Evolutionary conservation across 2,888 invertebrate genomes (phyloP).

Genomic region (Lycia hirtaria): DNA sequence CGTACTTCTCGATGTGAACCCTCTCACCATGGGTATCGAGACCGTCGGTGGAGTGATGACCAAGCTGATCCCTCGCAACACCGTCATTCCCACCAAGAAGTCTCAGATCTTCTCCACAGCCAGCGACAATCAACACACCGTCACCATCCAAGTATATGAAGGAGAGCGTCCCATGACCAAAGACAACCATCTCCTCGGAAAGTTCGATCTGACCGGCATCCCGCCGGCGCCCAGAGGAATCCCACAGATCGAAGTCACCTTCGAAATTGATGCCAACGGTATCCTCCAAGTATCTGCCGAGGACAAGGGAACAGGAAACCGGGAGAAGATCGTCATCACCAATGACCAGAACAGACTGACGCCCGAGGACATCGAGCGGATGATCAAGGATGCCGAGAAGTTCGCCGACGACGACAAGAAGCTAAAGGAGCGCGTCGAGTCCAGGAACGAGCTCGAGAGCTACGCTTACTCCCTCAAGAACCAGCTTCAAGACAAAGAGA

Average conservation of each 20-base stretch:
- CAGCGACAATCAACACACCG: constrained; percentile 99
- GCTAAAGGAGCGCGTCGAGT: constrained; percentile 97
- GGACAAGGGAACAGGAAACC: constrained; percentile 99
- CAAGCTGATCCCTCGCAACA: constrained; percentile 98
- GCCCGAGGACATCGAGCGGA: constrained; percentile 99
- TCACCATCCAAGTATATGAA: constrained; percentile 99
- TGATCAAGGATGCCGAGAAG: constrained; percentile 99
- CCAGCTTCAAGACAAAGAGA: constrained; percentile 98
- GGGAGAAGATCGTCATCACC: constrained; percentile 99
- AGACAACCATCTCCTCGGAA: constrained; percentile 99
- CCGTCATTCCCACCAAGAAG: constrained; percentile 99
- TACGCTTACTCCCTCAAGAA: constrained; percentile 99
- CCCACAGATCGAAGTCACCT: constrained; percentile 97
- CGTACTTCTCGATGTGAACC: constrained; percentile 98
- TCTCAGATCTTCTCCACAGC: constrained; percentile 99
- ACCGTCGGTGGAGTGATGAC: constrained; percentile 99
- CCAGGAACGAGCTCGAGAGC: constrained; percentile 98
- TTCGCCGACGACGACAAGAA: constrained; percentile 99
- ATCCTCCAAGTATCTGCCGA: constrained; percentile 98
- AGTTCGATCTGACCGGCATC: constrained; percentile 98
- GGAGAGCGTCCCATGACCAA: constrained; percentile 99
- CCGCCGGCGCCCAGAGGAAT: constrained; percentile 97
- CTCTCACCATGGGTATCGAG: constrained; percentile 99
- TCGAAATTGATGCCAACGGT: constrained; percentile 97
- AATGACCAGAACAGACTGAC: constrained; percentile 99